Percentiles rank a stretch among this genome's conserved stretches.
Evolutionary conservation across 1,140 invertebrate genomes (phyloP).

Genomic region (Asobara japonica): DNA sequence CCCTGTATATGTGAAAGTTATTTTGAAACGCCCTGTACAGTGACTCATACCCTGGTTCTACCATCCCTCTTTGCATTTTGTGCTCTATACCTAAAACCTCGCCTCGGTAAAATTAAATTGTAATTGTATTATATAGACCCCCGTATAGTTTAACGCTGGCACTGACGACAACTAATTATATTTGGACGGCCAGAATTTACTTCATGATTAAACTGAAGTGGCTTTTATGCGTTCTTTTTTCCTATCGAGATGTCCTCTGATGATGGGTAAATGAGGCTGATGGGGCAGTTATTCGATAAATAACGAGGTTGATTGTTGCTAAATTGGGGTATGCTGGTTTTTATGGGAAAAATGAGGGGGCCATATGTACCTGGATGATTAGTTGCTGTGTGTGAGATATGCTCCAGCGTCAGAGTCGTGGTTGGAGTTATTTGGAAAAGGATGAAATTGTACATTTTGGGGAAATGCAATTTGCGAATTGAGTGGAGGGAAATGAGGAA

Average conservation of each 20-base stretch:
- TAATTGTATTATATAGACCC: slow-evolving; percentile 51
- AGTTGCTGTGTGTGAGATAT: too few species aligned
- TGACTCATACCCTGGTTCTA: background rate
- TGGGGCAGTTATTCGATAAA: background rate
- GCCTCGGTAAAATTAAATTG: slow-evolving; percentile 50
- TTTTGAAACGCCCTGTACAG: too few species aligned
- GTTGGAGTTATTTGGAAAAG: too few species aligned
- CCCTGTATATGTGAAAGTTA: too few species aligned
- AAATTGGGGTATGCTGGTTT: too few species aligned
- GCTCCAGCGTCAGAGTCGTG: too few species aligned
- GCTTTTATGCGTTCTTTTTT: background rate
- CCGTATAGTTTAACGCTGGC: slow-evolving; percentile 45
- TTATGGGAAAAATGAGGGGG: too few species aligned
- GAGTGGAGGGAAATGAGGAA: too few species aligned
- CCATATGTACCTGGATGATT: too few species aligned
- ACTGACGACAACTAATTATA: slow-evolving; percentile 54
- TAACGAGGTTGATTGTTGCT: too few species aligned
- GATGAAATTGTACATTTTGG: too few species aligned
- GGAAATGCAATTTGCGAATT: too few species aligned
- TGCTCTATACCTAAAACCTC: slow-evolving; percentile 15
- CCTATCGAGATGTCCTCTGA: background rate
- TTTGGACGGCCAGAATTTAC: slow-evolving; percentile 50
- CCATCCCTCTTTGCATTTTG: background rate
- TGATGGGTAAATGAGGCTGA: background rate
- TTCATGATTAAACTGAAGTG: slow-evolving; percentile 28